A percentile compares a stretch with the other conserved stretches of the same genome.
phyloP scores from a whole-genome alignment of 2,888 invertebrate species.

The Drosophila greeni region DNA sequence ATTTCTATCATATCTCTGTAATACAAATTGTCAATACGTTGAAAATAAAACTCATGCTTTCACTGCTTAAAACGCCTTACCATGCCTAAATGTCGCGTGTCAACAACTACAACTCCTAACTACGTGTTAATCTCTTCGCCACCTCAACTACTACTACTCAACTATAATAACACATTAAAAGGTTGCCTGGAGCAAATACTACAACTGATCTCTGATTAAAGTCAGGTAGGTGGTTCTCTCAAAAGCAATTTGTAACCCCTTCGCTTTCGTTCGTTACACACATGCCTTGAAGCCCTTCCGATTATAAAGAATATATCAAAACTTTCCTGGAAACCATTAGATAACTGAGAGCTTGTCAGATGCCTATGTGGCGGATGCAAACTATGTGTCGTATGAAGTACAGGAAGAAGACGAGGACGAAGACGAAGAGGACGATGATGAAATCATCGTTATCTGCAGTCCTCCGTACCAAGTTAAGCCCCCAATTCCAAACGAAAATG shows the following conservation, averaged over 20 bases:
- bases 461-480: slow-evolving; percentile 28
- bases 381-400: slow-evolving; percentile 21
- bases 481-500: background rate
- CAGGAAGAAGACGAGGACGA: slow-evolving; percentile 26
- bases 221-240: slow-evolving; percentile 71
- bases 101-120: slow-evolving; percentile 73
- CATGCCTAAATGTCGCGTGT: slow-evolving; percentile 72
- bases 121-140: slow-evolving; percentile 78
- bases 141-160: slow-evolving; percentile 57
- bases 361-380: slow-evolving; percentile 40
- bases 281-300: slow-evolving; percentile 6
- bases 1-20: slow-evolving; percentile 60
- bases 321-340: slow-evolving; percentile 49
- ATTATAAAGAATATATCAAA: slow-evolving; percentile 6
- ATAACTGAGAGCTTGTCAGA: slow-evolving; percentile 50
- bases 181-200: slow-evolving; percentile 79
- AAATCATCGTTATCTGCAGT: slow-evolving; percentile 64
- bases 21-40: slow-evolving; percentile 56
- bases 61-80: slow-evolving; percentile 60
- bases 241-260: slow-evolving; percentile 2
- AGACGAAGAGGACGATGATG: slow-evolving; percentile 49
- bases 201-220: slow-evolving; percentile 78
- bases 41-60: slow-evolving; percentile 65
- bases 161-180: slow-evolving; percentile 68
- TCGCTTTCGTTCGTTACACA: slow-evolving; percentile 4